A percentile compares a stretch with the other conserved stretches of the same genome.
Conservation (phyloP, 2,113 vertebrate species). For the Chaetura pelagica region DNA sequence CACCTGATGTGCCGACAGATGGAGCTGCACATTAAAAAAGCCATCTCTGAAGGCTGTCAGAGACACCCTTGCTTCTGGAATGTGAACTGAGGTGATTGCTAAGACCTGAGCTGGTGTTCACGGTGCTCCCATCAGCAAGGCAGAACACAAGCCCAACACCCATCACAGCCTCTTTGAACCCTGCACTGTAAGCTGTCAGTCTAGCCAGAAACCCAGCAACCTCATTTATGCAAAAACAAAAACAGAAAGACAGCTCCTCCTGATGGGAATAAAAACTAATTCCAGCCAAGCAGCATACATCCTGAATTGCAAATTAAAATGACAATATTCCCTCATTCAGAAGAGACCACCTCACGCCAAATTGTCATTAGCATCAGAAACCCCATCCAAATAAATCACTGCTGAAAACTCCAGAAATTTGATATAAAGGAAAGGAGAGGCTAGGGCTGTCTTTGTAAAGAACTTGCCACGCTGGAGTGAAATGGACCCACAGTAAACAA, state of each 20-base stretch:
- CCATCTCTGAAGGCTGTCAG: neutral
- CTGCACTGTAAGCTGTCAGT: neutral
- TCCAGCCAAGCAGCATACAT: slow-evolving; percentile 3
- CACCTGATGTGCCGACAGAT: neutral
- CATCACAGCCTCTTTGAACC: neutral
- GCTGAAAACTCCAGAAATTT: neutral
- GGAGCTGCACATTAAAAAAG: neutral
- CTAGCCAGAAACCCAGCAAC: neutral
- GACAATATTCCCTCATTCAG: slow-evolving; percentile 29
- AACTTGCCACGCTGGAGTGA: accelerated
- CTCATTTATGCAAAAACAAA: slow-evolving; percentile 26
- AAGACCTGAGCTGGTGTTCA: neutral
- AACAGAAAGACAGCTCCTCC: slow-evolving; percentile 19
- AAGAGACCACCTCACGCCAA: neutral
- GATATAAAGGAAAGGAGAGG: neutral
- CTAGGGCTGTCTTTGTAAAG: neutral
- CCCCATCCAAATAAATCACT: neutral
- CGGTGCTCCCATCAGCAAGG: neutral
- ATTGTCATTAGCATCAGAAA: neutral
- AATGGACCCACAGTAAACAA: neutral
- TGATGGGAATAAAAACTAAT: slow-evolving; percentile 42
- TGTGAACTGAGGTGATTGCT: neutral
- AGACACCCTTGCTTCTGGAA: neutral
- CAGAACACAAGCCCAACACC: neutral
- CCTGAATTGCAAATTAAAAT: neutral